Conservation (phyloP, 1,140 invertebrate species). For the Neodiprion fabricii region DNA sequence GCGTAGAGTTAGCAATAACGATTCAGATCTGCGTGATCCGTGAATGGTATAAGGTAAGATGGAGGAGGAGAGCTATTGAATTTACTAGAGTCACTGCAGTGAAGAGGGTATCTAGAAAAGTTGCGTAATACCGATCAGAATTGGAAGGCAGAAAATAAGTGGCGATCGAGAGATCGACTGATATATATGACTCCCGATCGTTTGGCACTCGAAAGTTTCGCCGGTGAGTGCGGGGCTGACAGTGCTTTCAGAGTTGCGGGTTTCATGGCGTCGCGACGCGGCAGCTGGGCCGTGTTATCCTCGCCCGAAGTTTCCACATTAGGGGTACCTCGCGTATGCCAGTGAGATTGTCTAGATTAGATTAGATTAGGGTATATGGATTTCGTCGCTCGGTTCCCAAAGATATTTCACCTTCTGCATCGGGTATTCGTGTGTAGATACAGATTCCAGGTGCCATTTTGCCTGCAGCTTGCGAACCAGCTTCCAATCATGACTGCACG, state of each 20-base stretch:
- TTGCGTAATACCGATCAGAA: too few species aligned
- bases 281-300: constrained; percentile 1
- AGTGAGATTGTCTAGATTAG: constrained; percentile 1
- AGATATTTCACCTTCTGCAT: background rate
- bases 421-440: background rate
- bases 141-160: too few species aligned
- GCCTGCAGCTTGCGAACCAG: background rate
- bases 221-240: background rate
- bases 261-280: constrained; percentile 1
- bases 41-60: too few species aligned
- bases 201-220: constrained; percentile 1
- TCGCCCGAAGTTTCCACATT: constrained; percentile 7
- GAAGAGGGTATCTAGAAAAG: too few species aligned
- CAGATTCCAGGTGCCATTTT: background rate
- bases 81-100: too few species aligned
- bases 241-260: constrained; percentile 3
- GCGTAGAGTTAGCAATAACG: too few species aligned
- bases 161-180: background rate
- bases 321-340: background rate
- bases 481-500: background rate
- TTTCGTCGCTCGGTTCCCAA: background rate
- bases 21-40: too few species aligned
- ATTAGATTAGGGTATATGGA: background rate
- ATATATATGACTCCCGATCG: background rate
- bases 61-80: too few species aligned